Conservation (phyloP, 2,888 invertebrate species). For the Pantelozetes paolii region DNA sequence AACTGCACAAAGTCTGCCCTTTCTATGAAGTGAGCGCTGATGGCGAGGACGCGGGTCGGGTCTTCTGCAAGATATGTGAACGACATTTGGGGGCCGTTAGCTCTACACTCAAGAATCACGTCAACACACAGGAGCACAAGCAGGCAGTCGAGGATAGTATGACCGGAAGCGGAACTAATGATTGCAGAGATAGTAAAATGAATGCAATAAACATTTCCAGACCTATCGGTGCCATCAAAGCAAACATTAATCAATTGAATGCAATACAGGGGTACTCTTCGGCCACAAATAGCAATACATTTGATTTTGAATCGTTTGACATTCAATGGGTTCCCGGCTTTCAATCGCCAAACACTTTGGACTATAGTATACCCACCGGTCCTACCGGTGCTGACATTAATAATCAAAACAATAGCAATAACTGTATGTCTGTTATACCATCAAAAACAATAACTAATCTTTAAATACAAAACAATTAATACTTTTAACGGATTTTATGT, state of each 20-base stretch:
- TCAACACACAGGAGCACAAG: constrained; percentile 40
- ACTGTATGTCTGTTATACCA: neutral
- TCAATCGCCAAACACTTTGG: neutral
- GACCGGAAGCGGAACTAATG: neutral
- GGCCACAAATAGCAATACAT: neutral
- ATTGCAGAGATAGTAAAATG: neutral
- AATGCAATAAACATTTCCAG: neutral
- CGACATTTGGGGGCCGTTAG: constrained; percentile 40
- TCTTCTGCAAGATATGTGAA: constrained; percentile 40
- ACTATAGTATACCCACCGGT: neutral
- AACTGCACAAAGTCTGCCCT: constrained; percentile 38
- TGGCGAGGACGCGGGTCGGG: constrained; percentile 38
- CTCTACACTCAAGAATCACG: constrained; percentile 41
- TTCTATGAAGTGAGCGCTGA: constrained; percentile 33
- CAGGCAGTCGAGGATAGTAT: constrained; percentile 40
- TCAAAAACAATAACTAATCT: constrained; percentile 6
- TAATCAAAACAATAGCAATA: neutral
- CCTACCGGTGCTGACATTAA: neutral
- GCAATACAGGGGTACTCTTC: too few relatives aligned
- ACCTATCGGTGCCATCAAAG: neutral
- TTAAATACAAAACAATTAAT: too few relatives aligned
- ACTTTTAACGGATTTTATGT: too few relatives aligned
- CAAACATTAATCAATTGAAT: neutral
- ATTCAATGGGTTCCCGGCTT: constrained; percentile 17
- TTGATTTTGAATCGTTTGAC: constrained; percentile 13